Evolutionary conservation across 2,113 vertebrate species (phyloP), one percentile per base, ranked within the genome.

Genomic region (Cacatua alba): DNA sequence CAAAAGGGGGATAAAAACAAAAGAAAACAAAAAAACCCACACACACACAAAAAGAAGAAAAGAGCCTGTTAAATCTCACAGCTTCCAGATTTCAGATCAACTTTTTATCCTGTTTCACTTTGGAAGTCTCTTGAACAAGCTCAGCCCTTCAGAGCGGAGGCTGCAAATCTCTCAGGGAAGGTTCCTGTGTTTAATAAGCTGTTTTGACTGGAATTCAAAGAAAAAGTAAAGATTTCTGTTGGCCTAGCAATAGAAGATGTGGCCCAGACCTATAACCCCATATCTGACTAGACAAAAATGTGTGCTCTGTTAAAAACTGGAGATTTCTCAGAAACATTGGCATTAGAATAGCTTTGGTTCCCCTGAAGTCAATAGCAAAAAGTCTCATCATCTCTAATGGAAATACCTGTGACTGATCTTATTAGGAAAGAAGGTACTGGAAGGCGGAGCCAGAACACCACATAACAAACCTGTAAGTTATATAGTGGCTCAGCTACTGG

Each of bases 171-270:
- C 84, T 44, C 44, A 80, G 82, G 89, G 91, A 94, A 86, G 46
- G 55, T 24, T 90, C 48, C 71, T 68, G 37, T 67, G 35, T 96
- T 96, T 92, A 93, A 83, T 88, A 96, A 87, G 52, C n/a, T 83
- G 43, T 92, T 96, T 95, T 88, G 79, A 88, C 80, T 84, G 90
- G 85, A 92, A 92, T 93, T 88, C 55, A 90, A 88, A 88, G 60
- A 15, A 28, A 91, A 96, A 95, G 55, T 67, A 90, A 92, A 94
- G 82, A 87, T 85, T 96, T 93, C 85, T 93, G 29, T 90, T 88
- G 81, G 90, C 49, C 65, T 87, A 79, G 48, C 44, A 57, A 28
- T 44, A 88, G n/a, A 60, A 96, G 83, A 83, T 52, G 4, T 65
- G 65, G 51, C 68, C 35, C 21, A 90, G 88, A 81, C 60, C 68